Percentiles rank a stretch among this genome's conserved stretches.
phyloP scores from a whole-genome alignment of 1,140 invertebrate genomes.

The Scaptodrosophila lebanonensis region DNA sequence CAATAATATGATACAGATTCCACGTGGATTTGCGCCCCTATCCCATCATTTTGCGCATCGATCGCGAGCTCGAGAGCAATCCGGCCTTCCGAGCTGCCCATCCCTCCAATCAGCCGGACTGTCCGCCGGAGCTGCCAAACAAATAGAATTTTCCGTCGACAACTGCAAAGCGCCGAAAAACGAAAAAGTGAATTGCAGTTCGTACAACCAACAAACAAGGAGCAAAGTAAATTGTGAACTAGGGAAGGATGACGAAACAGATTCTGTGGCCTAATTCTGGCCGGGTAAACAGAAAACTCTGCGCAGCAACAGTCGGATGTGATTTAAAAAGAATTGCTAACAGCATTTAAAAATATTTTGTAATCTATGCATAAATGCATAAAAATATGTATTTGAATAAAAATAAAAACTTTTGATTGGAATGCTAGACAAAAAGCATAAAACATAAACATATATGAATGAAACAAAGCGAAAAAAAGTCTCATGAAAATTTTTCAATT shows the following conservation, averaged over 20 bases:
- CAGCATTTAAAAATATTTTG: slow-evolving; percentile 54
- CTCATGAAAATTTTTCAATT: slow-evolving; percentile 32
- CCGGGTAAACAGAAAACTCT: slow-evolving; percentile 28
- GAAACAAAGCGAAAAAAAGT: slow-evolving; percentile 41
- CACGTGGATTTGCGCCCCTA: slow-evolving; percentile 93
- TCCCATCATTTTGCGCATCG: slow-evolving; percentile 91
- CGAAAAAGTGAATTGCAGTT: slow-evolving; percentile 75
- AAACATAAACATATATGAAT: slow-evolving; percentile 32
- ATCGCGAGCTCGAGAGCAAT: slow-evolving; percentile 90
- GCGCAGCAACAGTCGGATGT: slow-evolving; percentile 69
- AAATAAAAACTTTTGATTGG: slow-evolving; percentile 24
- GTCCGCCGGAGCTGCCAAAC: slow-evolving; percentile 89
- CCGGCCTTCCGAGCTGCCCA: slow-evolving; percentile 92
- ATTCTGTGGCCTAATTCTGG: slow-evolving; percentile 6
- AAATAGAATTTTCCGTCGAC: slow-evolving; percentile 78
- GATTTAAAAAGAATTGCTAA: slow-evolving; percentile 70
- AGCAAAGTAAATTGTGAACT: neutral
- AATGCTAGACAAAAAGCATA: slow-evolving; percentile 22
- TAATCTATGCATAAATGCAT: slow-evolving; percentile 64
- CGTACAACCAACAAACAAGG: slow-evolving; percentile 28
- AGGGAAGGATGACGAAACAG: neutral
- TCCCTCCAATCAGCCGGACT: slow-evolving; percentile 93
- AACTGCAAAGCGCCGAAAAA: slow-evolving; percentile 76
- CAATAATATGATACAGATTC: slow-evolving; percentile 81
- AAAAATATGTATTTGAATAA: slow-evolving; percentile 59